phyloP scores from a whole-genome alignment of 2,888 invertebrate genomes.

The Diplazon laetatorius region DNA sequence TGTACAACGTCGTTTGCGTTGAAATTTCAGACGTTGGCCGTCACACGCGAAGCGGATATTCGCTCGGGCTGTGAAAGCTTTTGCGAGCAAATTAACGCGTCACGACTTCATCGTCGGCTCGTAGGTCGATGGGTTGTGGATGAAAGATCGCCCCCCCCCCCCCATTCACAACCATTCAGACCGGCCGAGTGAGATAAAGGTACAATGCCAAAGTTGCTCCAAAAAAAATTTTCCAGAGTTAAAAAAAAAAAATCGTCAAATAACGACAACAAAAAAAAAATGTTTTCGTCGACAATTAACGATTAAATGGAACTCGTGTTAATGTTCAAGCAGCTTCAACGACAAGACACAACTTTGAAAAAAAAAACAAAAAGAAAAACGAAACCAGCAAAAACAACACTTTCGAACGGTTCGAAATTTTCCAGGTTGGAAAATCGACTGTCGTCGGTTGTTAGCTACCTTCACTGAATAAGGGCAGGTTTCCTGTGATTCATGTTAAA shows the following conservation, averaged over 20 bases:
- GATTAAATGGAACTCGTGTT: constrained; percentile 52
- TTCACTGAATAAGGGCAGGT: constrained; percentile 93
- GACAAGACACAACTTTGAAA: constrained; percentile 20
- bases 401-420: constrained; percentile 29
- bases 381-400: constrained; percentile 26
- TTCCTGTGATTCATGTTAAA: constrained; percentile 96
- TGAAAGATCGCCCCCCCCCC: constrained; percentile 25
- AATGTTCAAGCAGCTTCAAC: constrained; percentile 40
- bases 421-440: constrained; percentile 42
- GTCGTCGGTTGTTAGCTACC: constrained; percentile 79
- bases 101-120: constrained; percentile 75
- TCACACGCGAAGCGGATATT: constrained; percentile 74
- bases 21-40: constrained; percentile 45
- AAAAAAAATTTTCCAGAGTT: too few species aligned
- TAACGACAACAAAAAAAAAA: too few species aligned
- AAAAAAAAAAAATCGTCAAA: too few species aligned
- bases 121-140: constrained; percentile 66
- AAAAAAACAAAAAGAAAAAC: constrained; percentile 19
- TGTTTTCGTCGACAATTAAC: too few species aligned
- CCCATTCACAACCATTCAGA: constrained; percentile 2
- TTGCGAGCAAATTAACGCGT: constrained; percentile 77
- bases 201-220: too few species aligned
- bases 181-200: background rate
- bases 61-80: constrained; percentile 66
- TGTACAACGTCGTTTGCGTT: constrained; percentile 65